phyloP scores from a whole-genome alignment of 2,888 invertebrate species.

The Linyphia triangularis region DNA sequence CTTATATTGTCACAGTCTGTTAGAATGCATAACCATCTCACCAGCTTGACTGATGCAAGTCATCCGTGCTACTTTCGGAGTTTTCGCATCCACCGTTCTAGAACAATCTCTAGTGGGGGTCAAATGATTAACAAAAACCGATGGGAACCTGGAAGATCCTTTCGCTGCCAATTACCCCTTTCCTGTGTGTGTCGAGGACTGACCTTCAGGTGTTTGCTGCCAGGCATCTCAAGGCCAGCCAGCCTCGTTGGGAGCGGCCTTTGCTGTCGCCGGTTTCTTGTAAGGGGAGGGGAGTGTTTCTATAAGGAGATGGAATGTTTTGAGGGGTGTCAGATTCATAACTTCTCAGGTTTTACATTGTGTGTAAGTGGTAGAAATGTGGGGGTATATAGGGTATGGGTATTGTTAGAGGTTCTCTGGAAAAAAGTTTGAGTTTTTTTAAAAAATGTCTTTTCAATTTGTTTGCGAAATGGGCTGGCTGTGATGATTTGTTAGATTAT shows the following conservation, averaged over 20 bases:
- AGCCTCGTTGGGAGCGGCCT: constrained; percentile 40
- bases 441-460: background rate
- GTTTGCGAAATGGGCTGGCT: background rate
- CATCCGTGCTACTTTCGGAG: constrained; percentile 27
- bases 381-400: background rate
- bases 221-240: constrained; percentile 67
- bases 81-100: constrained; percentile 39
- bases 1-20: background rate
- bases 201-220: constrained; percentile 51
- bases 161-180: constrained; percentile 66
- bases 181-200: constrained; percentile 25
- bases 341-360: background rate
- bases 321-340: constrained; percentile 12
- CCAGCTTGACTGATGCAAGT: constrained; percentile 4
- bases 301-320: constrained; percentile 49
- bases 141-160: constrained; percentile 20
- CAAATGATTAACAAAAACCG: constrained; percentile 33
- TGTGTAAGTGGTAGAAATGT: constrained; percentile 1
- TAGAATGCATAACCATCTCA: no score
- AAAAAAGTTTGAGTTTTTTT: background rate
- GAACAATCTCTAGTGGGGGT: constrained; percentile 23
- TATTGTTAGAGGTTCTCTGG: background rate
- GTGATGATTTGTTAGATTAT: background rate
- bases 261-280: background rate
- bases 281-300: background rate